Percentiles rank a stretch among this genome's conserved stretches.
Evolutionary conservation across 1,140 invertebrate genomes (phyloP).

Genomic region (Orius insidiosus): DNA sequence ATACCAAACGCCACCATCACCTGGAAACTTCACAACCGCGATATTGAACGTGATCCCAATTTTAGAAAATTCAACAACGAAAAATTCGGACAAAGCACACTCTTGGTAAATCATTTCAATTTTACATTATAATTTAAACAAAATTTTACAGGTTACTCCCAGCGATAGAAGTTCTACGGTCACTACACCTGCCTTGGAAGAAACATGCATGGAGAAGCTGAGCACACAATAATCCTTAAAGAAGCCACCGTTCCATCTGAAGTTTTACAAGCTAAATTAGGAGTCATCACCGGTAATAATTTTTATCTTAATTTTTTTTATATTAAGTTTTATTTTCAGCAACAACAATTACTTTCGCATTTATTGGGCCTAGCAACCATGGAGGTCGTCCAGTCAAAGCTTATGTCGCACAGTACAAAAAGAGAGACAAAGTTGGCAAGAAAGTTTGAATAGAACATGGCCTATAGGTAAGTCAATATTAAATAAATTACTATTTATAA

Average conservation of each 20-base stretch:
- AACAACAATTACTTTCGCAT: constrained; percentile 62
- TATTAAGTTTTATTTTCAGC: constrained; percentile 29
- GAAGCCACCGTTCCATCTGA: constrained; percentile 43
- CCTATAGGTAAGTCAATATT: constrained; percentile 35
- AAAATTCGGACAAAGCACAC: constrained; percentile 45
- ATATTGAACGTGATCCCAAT: constrained; percentile 27
- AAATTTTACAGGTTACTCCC: constrained; percentile 35
- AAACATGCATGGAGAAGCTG: constrained; percentile 51
- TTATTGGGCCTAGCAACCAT: constrained; percentile 49
- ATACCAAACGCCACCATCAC: constrained; percentile 83
- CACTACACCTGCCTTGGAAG: constrained; percentile 65
- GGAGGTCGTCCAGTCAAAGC: constrained; percentile 54
- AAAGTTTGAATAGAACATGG: constrained; percentile 54
- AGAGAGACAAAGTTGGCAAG: constrained; percentile 40
- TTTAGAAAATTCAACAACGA: constrained; percentile 36
- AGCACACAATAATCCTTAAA: constrained; percentile 47
- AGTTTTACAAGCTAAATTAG: constrained; percentile 37
- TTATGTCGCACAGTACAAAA: constrained; percentile 60
- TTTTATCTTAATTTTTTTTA: background rate
- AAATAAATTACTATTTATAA: background rate
- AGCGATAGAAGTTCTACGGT: constrained; percentile 44
- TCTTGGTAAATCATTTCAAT: constrained; percentile 29
- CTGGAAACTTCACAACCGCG: constrained; percentile 42
- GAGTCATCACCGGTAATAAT: constrained; percentile 36
- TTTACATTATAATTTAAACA: background rate